Evolutionary conservation across 2,113 vertebrate genomes (phyloP).

Genomic region (Osmerus eperlanus): DNA sequence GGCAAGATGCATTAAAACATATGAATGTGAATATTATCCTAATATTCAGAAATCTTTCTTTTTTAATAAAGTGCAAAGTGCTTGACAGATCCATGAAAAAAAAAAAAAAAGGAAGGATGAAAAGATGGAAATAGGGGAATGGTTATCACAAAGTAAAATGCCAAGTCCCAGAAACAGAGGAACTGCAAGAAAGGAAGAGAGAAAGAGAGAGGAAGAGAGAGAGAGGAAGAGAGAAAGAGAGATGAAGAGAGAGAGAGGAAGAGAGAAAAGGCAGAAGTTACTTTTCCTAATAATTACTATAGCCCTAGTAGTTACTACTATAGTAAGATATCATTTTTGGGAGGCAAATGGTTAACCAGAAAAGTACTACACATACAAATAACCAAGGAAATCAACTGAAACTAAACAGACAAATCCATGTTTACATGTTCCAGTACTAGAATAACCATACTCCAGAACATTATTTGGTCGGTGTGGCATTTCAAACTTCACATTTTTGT

Average conservation of each 20-base stretch:
- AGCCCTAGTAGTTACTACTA: neutral
- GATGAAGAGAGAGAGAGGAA: constrained; percentile 8
- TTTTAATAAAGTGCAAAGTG: constrained; percentile 74
- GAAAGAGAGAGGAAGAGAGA: constrained; percentile 20
- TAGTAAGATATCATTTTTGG: neutral
- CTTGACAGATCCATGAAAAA: constrained; percentile 55
- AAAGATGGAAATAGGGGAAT: constrained; percentile 80
- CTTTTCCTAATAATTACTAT: neutral
- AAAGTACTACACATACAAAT: too few species aligned
- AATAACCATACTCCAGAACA: too few species aligned
- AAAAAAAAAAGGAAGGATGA: constrained; percentile 33
- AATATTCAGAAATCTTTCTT: constrained; percentile 36
- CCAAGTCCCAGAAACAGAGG: constrained; percentile 93
- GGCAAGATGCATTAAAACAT: constrained; percentile 20
- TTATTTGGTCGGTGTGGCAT: too few species aligned
- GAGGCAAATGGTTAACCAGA: too few species aligned
- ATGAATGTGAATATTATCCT: constrained; percentile 20
- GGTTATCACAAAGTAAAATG: constrained; percentile 99
- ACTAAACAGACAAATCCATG: too few species aligned
- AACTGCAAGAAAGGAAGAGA: constrained; percentile 74
- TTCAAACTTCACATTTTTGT: too few species aligned
- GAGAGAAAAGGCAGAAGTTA: neutral
- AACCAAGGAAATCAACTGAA: too few species aligned
- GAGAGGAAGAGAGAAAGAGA: constrained; percentile 10
- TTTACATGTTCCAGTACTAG: too few species aligned